Evolutionary conservation across 2,797 vertebrate genomes (phyloP).

Genomic region (Nannoperca australis): DNA sequence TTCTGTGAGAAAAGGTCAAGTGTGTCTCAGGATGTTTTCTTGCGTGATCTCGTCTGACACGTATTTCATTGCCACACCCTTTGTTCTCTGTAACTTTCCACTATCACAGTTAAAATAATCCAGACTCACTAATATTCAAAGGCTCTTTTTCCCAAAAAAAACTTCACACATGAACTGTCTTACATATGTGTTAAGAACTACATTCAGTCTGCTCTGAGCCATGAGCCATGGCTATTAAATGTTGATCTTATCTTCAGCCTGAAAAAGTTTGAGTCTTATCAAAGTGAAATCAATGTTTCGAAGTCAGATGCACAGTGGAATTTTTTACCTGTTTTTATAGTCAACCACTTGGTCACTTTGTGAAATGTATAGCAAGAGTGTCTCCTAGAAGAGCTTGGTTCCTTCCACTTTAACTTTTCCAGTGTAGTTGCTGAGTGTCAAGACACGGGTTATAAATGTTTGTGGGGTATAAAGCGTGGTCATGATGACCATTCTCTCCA

Average conservation of each 20-base stretch:
- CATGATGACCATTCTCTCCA: not conserved
- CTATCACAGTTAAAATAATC: conserved; percentile 27
- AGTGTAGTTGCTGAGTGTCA: no score
- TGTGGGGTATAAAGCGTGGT: not conserved
- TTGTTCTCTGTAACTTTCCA: conserved; percentile 41
- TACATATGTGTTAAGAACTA: not conserved
- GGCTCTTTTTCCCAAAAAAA: not conserved
- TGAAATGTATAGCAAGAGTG: not conserved
- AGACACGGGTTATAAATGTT: not conserved
- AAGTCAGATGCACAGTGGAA: not conserved
- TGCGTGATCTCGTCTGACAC: not conserved
- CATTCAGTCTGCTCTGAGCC: not conserved
- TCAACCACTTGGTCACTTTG: not conserved
- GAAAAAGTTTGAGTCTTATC: not conserved
- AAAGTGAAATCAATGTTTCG: not conserved
- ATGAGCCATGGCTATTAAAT: not conserved
- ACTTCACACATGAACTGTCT: not conserved
- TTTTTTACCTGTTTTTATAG: not conserved
- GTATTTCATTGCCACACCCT: conserved; percentile 33
- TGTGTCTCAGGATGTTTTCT: conserved; percentile 23
- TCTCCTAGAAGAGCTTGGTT: not conserved
- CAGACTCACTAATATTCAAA: conserved; percentile 14
- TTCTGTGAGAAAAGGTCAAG: conserved; percentile 45
- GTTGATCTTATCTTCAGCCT: no score
- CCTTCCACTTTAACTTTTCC: not conserved